phyloP scores from a whole-genome alignment of 2,888 invertebrate species.

The Oxystoma pomonae region DNA sequence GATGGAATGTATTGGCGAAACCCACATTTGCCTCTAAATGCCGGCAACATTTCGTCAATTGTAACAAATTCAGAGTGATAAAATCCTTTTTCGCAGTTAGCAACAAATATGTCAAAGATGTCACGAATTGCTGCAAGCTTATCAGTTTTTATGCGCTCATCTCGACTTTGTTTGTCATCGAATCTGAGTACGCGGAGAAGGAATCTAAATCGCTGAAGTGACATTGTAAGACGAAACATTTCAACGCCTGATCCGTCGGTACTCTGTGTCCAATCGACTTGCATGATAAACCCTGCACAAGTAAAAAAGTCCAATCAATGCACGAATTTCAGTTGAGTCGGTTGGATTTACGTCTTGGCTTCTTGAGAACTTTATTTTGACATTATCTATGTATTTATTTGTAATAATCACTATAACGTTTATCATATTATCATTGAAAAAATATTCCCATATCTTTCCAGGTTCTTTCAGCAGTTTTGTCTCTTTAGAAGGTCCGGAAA shows the following conservation, averaged over 20 bases:
- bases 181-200: constrained; percentile 7
- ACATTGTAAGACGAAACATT: constrained; percentile 11
- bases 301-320: constrained; percentile 1
- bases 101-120: constrained; percentile 33
- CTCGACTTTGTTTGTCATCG: constrained; percentile 6
- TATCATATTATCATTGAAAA: constrained; percentile 1
- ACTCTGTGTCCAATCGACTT: neutral
- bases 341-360: neutral
- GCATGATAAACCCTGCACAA: neutral
- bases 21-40: constrained; percentile 31
- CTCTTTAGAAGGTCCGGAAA: constrained; percentile 2
- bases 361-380: neutral
- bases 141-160: constrained; percentile 16
- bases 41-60: constrained; percentile 34
- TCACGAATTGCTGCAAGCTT: constrained; percentile 32
- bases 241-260: constrained; percentile 1
- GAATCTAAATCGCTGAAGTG: constrained; percentile 7
- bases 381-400: neutral
- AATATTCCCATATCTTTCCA: neutral
- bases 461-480: constrained; percentile 2
- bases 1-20: constrained; percentile 37
- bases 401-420: constrained; percentile 2
- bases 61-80: constrained; percentile 12
- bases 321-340: neutral
- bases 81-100: constrained; percentile 32